phyloP scores from a whole-genome alignment of 2,113 vertebrate species.

The Oncorhynchus kisutch region DNA sequence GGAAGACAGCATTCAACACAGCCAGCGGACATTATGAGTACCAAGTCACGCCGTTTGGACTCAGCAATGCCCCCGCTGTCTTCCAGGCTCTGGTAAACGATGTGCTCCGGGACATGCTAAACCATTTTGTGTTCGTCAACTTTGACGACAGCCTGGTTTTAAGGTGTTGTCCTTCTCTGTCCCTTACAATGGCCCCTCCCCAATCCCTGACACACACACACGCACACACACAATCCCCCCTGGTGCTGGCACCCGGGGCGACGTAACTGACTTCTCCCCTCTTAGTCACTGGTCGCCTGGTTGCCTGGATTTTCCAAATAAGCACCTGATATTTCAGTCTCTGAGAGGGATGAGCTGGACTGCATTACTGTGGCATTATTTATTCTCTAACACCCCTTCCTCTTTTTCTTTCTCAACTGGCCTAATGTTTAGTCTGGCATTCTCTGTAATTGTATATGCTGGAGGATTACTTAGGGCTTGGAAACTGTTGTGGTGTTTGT shows the following conservation, averaged over 20 bases:
- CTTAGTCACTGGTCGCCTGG: constrained; percentile 60
- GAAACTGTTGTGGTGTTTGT: constrained; percentile 56
- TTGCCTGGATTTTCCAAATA: constrained; percentile 54
- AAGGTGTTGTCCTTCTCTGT: constrained; percentile 59
- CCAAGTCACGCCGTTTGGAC: too few relatives aligned
- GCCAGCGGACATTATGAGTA: too few relatives aligned
- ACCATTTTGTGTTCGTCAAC: too few relatives aligned
- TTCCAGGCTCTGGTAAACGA: too few relatives aligned
- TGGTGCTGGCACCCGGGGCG: constrained; percentile 60
- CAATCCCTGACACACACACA: constrained; percentile 12
- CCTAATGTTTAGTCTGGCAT: constrained; percentile 68
- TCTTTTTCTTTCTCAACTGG: constrained; percentile 70
- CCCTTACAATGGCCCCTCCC: constrained; percentile 7
- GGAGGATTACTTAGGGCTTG: constrained; percentile 59
- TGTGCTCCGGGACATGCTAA: too few relatives aligned
- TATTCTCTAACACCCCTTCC: constrained; percentile 17
- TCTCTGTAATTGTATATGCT: constrained; percentile 63
- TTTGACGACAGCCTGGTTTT: too few relatives aligned
- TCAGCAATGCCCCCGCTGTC: too few relatives aligned
- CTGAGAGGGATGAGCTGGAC: constrained; percentile 47
- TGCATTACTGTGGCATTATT: constrained; percentile 65
- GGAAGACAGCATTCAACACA: too few relatives aligned
- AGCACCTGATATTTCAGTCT: constrained; percentile 76
- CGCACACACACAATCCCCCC: not conserved
- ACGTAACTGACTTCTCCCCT: constrained; percentile 69